A percentile compares a stretch with the other conserved stretches of the same genome.
These are phyloP conservation scores for Pteropus alecto DNA, from an alignment of 2,113 vertebrate genomes.

Conservation along the genomic window DNA sequence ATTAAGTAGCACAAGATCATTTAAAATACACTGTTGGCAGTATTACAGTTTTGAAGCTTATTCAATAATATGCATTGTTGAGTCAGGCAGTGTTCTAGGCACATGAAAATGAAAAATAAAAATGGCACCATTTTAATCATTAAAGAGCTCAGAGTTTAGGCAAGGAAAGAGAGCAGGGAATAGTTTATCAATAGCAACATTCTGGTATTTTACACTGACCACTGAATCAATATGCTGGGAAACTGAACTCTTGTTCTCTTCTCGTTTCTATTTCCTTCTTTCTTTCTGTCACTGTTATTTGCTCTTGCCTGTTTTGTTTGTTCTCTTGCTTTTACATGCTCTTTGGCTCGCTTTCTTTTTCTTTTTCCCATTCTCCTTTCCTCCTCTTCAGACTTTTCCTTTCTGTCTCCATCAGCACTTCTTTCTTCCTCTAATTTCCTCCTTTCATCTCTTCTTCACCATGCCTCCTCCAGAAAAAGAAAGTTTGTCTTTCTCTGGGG, in stretches of 20 bases:
- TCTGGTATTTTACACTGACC: background rate
- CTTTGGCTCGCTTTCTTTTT: background rate
- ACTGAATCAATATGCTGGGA: background rate
- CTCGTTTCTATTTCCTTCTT: background rate
- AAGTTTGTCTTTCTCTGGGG: background rate
- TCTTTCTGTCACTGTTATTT: background rate
- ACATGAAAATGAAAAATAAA: slow-evolving; percentile 22
- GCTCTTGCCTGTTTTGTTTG: background rate
- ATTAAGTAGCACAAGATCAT: slow-evolving; percentile 32
- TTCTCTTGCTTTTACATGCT: background rate
- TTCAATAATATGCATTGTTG: background rate
- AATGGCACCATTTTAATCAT: background rate
- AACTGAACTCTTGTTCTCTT: background rate
- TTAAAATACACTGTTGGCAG: slow-evolving; percentile 18
- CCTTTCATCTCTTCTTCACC: background rate
- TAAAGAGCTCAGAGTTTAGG: background rate
- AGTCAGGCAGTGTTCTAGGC: background rate
- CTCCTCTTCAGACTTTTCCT: background rate
- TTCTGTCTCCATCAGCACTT: background rate
- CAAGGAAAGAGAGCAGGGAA: background rate
- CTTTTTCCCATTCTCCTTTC: background rate
- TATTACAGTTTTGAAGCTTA: slow-evolving; percentile 39
- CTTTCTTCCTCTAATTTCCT: background rate
- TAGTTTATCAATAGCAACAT: background rate
- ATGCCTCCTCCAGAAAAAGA: background rate